These are phyloP conservation scores for Agrochola lychnidis DNA, from an alignment of 2,888 invertebrate species.

Conservation along the genomic window DNA sequence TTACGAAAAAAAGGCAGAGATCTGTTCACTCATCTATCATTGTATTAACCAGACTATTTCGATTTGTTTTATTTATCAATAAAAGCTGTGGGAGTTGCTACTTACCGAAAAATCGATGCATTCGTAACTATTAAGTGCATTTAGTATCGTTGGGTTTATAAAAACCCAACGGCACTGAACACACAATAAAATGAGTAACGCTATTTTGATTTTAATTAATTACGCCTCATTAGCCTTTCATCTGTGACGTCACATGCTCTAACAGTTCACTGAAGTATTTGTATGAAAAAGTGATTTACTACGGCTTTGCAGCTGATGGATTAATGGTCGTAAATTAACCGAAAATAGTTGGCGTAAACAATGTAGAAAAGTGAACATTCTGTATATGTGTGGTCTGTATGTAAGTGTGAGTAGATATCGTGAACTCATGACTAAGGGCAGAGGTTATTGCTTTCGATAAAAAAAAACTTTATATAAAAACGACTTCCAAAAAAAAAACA, in stretches of 20 bases:
- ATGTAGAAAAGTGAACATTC: constrained; percentile 5
- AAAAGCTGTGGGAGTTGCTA: background rate
- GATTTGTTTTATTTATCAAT: background rate
- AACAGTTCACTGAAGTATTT: constrained; percentile 33
- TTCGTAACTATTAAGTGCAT: background rate
- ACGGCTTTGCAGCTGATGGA: constrained; percentile 27
- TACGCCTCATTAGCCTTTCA: constrained; percentile 19
- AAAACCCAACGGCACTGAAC: background rate
- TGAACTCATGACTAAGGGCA: constrained; percentile 5
- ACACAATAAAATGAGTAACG: background rate
- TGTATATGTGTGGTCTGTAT: background rate
- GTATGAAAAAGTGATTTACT: constrained; percentile 35
- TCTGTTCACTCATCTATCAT: too few species aligned
- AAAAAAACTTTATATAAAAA: too few species aligned
- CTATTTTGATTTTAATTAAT: constrained; percentile 14
- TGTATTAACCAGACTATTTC: background rate
- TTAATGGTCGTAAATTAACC: constrained; percentile 35
- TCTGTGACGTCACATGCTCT: constrained; percentile 33
- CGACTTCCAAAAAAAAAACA: too few species aligned
- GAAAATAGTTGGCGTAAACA: constrained; percentile 41
- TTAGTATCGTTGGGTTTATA: too few species aligned
- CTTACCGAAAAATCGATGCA: background rate
- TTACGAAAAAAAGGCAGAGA: background rate
- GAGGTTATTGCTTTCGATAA: background rate
- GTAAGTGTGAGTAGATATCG: background rate